Evolutionary conservation across 2,113 vertebrate genomes (phyloP).

Genomic region (Apaloderma vittatum): DNA sequence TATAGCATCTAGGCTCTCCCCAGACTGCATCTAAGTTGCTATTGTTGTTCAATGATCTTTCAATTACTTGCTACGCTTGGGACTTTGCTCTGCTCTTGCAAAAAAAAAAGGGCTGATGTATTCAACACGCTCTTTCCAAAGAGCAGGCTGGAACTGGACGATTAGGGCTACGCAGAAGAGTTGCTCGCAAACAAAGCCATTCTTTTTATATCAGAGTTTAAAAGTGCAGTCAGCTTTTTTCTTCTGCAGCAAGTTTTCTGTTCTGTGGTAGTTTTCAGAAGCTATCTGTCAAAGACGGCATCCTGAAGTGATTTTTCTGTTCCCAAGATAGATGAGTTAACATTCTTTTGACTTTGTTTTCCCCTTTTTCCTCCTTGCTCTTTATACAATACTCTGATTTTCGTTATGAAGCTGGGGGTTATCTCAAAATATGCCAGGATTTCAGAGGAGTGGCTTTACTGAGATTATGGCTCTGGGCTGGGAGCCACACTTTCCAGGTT

Average conservation of each 20-base stretch:
- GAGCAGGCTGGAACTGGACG: not conserved
- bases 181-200: not conserved
- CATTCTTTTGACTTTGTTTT: not conserved
- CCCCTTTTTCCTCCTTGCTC: not conserved
- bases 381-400: not conserved
- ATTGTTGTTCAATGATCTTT: constrained; percentile 27
- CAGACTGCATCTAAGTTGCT: not conserved
- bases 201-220: not conserved
- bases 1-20: not conserved
- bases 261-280: not conserved
- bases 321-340: not conserved
- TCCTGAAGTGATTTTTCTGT: not conserved
- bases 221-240: not conserved
- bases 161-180: not conserved
- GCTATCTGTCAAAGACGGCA: not conserved
- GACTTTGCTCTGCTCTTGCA: not conserved
- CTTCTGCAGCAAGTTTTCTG: not conserved
- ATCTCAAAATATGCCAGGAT: not conserved
- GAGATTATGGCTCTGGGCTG: not conserved
- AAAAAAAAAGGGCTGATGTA: not conserved
- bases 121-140: not conserved
- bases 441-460: not conserved
- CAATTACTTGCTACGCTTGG: not conserved
- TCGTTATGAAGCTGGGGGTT: not conserved
- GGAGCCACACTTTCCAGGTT: not conserved